A percentile compares a stretch with the other conserved stretches of the same genome.
These are phyloP conservation scores for Oscheius sp. DNA, from an alignment of 2,888 invertebrate genomes.

Conservation along the genomic window DNA sequence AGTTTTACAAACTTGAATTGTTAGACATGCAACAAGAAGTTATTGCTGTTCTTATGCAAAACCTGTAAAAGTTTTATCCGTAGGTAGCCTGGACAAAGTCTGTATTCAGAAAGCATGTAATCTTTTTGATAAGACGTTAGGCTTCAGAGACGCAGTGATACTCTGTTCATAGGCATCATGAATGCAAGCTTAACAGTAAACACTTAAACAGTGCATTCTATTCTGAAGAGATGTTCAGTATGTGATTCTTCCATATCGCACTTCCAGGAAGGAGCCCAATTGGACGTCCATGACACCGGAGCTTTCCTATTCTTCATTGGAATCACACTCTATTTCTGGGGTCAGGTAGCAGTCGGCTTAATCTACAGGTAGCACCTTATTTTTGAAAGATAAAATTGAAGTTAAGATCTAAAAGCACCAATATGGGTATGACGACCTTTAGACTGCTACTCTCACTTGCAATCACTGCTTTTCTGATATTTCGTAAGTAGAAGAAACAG, in stretches of 20 bases:
- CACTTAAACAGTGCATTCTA: not conserved
- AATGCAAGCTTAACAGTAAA: not conserved
- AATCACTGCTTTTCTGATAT: constrained; percentile 36
- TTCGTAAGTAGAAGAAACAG: constrained; percentile 29
- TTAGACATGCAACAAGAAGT: too few species aligned
- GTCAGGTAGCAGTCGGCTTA: constrained; percentile 29
- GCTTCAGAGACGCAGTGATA: too few species aligned
- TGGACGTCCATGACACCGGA: constrained; percentile 81
- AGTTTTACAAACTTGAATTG: too few species aligned
- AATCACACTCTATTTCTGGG: constrained; percentile 42
- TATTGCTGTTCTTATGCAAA: too few species aligned
- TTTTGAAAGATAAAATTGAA: constrained; percentile 2
- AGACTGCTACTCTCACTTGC: constrained; percentile 30
- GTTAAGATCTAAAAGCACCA: constrained; percentile 35
- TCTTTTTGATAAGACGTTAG: too few species aligned
- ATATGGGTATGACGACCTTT: constrained; percentile 35
- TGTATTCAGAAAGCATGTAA: too few species aligned
- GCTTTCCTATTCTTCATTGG: constrained; percentile 76
- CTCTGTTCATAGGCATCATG: too few species aligned
- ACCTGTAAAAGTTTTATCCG: too few species aligned
- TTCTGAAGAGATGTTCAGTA: not conserved
- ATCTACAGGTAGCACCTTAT: constrained; percentile 14
- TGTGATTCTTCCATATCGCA: not conserved
- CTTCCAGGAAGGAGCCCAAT: constrained; percentile 79
- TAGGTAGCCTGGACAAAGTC: too few species aligned